These are phyloP conservation scores for Musca vetustissima DNA, from an alignment of 1,140 invertebrate genomes.

Conservation along the genomic window DNA sequence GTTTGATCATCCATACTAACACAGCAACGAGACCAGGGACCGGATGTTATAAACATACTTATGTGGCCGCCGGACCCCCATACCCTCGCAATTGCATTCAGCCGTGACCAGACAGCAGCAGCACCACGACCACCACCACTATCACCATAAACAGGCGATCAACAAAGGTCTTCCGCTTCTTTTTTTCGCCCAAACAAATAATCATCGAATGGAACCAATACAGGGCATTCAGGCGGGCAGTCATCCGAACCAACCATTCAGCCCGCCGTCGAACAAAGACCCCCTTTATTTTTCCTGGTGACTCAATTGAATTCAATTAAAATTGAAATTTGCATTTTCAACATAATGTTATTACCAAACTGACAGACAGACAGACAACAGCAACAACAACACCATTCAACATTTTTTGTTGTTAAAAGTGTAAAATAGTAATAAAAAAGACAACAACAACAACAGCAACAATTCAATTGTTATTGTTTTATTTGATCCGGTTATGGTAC, in stretches of 20 bases:
- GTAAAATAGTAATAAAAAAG: conserved; percentile 27
- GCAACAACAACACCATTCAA: not conserved
- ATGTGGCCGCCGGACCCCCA: conserved; percentile 1
- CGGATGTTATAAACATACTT: conserved; percentile 16
- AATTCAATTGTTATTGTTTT: conserved; percentile 53
- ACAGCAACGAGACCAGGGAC: not conserved
- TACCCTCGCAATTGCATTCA: not conserved
- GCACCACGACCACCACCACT: not conserved
- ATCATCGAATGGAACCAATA: conserved; percentile 56
- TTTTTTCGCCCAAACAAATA: conserved; percentile 34
- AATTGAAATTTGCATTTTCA: conserved; percentile 27
- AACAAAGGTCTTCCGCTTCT: conserved; percentile 32
- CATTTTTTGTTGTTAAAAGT: conserved; percentile 14
- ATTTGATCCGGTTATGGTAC: conserved; percentile 40
- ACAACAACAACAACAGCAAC: conserved; percentile 36
- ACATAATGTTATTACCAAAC: conserved; percentile 16
- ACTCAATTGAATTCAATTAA: conserved; percentile 28
- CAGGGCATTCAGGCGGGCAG: conserved; percentile 28
- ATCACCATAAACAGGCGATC: conserved; percentile 26
- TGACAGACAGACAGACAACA: conserved; percentile 3
- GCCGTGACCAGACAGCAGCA: not conserved
- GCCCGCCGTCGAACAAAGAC: no score
- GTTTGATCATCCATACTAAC: conserved; percentile 2
- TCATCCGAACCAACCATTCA: conserved; percentile 1
- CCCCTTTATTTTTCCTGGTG: not conserved